Conservation (phyloP, 2,888 invertebrate species). For the Sminthurides aquaticus region DNA sequence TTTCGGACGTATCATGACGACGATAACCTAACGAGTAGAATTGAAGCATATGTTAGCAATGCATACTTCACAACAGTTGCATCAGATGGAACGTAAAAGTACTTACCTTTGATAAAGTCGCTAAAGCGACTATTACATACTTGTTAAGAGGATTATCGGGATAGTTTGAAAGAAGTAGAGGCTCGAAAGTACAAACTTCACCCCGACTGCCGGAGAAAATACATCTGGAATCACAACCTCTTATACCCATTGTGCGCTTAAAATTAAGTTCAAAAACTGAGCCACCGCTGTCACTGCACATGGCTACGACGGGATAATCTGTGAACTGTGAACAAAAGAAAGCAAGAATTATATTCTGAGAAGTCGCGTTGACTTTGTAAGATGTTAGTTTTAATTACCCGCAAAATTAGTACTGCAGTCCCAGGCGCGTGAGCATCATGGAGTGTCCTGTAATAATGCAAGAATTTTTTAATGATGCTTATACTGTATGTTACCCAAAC, state of each 20-base stretch:
- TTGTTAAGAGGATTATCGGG: constrained; percentile 62
- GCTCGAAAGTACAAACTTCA: constrained; percentile 74
- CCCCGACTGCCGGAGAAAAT: constrained; percentile 95
- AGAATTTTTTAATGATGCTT: too few relatives aligned
- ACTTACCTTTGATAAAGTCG: constrained; percentile 85
- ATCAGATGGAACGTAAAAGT: neutral
- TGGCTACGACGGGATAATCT: constrained; percentile 63
- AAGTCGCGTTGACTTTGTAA: neutral
- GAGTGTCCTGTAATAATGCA: constrained; percentile 54
- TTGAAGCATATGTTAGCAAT: constrained; percentile 36
- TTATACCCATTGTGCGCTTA: constrained; percentile 75
- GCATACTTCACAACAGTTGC: neutral
- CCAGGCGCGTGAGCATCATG: constrained; percentile 76
- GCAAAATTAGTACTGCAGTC: constrained; percentile 70
- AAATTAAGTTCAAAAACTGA: constrained; percentile 92
- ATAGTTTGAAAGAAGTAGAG: constrained; percentile 56
- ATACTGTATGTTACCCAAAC: too few relatives aligned
- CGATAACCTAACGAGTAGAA: constrained; percentile 67
- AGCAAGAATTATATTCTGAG: neutral
- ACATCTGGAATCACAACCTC: constrained; percentile 83
- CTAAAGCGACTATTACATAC: constrained; percentile 78
- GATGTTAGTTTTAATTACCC: constrained; percentile 45
- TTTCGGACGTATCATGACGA: constrained; percentile 68
- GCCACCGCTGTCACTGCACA: constrained; percentile 86
- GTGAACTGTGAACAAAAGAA: constrained; percentile 54